phyloP scores from a whole-genome alignment of 2,113 vertebrate genomes.

The Apeltes quadracus region DNA sequence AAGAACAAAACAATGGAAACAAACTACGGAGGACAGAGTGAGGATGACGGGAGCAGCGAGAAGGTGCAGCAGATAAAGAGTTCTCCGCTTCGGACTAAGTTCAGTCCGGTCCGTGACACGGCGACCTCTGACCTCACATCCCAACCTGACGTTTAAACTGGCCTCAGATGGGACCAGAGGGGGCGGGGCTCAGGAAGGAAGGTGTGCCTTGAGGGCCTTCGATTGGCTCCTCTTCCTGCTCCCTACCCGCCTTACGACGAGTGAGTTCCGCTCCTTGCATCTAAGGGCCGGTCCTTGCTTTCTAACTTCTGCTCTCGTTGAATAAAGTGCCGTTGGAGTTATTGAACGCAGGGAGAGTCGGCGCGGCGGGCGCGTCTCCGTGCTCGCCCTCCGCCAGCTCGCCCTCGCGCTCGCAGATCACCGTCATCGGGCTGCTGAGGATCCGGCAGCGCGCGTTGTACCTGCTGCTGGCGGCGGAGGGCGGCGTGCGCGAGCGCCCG shows the following conservation, averaged over 20 bases:
- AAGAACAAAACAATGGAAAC: slow-evolving; percentile 43
- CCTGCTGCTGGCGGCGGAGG: slow-evolving; percentile 95
- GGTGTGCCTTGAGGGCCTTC: slow-evolving; percentile 38
- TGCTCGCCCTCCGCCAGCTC: slow-evolving; percentile 83
- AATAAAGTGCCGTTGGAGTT: slow-evolving; percentile 81
- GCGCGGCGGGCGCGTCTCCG: slow-evolving; percentile 45
- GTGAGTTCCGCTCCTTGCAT: slow-evolving; percentile 44
- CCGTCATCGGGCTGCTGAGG: slow-evolving; percentile 98
- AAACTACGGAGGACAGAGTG: slow-evolving; percentile 47
- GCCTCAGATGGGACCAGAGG: slow-evolving; percentile 15
- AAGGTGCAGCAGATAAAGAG: slow-evolving; percentile 60
- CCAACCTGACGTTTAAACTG: slow-evolving; percentile 38
- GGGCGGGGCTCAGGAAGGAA: slow-evolving; percentile 29
- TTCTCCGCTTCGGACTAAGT: slow-evolving; percentile 55
- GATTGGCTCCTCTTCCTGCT: slow-evolving; percentile 35
- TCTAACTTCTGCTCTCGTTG: slow-evolving; percentile 79
- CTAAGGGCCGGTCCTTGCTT: slow-evolving; percentile 9
- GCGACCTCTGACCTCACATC: slow-evolving; percentile 41
- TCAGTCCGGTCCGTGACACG: slow-evolving; percentile 19
- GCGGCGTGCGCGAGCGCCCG: slow-evolving; percentile 90
- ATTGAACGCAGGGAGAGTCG: slow-evolving; percentile 45
- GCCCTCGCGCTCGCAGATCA: slow-evolving; percentile 95
- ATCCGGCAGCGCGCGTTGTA: slow-evolving; percentile 91
- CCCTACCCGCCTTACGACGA: slow-evolving; percentile 34
- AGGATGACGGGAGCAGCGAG: slow-evolving; percentile 39